Evolutionary conservation across 2,113 vertebrate species (phyloP), one percentile per base, ranked within the genome.

Genomic region (Dendropsophus ebraccatus): DNA sequence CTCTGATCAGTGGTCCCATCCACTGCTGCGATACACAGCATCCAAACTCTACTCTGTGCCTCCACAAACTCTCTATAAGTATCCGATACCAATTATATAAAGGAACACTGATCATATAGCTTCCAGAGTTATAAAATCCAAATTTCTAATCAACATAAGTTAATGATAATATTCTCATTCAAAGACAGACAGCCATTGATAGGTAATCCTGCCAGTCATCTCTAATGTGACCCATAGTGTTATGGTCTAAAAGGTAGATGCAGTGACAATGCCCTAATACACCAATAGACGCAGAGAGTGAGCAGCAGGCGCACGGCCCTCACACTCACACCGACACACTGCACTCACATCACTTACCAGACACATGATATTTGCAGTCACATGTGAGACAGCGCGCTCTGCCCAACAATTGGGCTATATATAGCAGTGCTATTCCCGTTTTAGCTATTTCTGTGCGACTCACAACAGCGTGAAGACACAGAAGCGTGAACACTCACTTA

Each of bases 361-460:
- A 54, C 52, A 35, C 30, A 58, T 35, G 49, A 37, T 60, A 41
- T 25, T 41, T n/a, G 76, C 76, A 79, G 32, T 58, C 76, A 79
- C 76, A 37, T 78, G 52, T 60, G 76, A 58, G 76, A 41, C 76
- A 11, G 76, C 52, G 54, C 50, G 30, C 76, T 79, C 76, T 79
- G 76, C 76, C 76, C 76, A 41, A 79, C 76, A 79, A 79, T 79
- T 60, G 76, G 76, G 76, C 76, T 58, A 79, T 58, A 58, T 58
- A 35, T 79, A 79, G 76, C 12, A 23, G 17, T n/a, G 37, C 76
- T 79, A 79, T 79, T 79, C 76, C 76, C 76, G 76, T 79, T 79
- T 79, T 28, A 58, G 76, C 76, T 79, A 79, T 79, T 79, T 79
- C 76, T 58, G 76, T 58, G 50, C 54, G 76, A 58, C 52, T 79